A percentile compares a stretch with the other conserved stretches of the same genome.
phyloP scores from a whole-genome alignment of 2,888 invertebrate genomes.

The Lasioglossum figueresi region DNA sequence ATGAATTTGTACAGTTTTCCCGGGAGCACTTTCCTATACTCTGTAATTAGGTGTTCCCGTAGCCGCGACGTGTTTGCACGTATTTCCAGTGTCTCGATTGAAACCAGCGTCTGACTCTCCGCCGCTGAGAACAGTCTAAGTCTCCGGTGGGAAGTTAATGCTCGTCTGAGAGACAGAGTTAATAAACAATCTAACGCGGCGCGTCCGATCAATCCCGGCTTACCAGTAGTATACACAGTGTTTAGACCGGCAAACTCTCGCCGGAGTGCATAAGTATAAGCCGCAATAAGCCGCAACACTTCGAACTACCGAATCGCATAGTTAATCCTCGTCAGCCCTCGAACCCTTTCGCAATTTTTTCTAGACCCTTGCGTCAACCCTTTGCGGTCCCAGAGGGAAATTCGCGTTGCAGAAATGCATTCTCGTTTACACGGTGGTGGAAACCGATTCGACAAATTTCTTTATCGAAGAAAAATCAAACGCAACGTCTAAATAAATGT shows the following conservation, averaged over 20 bases:
- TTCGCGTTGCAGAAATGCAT: too few species aligned
- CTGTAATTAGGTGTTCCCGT: background rate
- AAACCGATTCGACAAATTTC: too few species aligned
- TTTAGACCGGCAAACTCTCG: constrained; percentile 33
- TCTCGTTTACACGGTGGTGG: too few species aligned
- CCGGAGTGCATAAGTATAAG: background rate
- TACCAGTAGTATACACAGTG: constrained; percentile 10
- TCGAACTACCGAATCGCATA: background rate
- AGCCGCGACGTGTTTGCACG: background rate
- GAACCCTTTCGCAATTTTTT: background rate
- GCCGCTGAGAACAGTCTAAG: background rate
- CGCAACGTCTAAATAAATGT: too few species aligned
- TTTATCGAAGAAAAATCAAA: too few species aligned
- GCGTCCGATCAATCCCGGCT: constrained; percentile 21
- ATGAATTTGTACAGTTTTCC: background rate
- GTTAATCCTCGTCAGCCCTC: constrained; percentile 32
- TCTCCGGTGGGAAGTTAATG: constrained; percentile 7
- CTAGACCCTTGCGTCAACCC: background rate
- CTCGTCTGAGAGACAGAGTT: background rate
- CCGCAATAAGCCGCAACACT: constrained; percentile 13
- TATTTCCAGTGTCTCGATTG: background rate
- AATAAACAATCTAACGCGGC: constrained; percentile 21
- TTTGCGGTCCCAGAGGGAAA: too few species aligned
- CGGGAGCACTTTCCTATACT: background rate
- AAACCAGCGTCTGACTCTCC: too few species aligned